Base-by-base conservation (phyloP, 2,888 invertebrate genomes). In the Cephonodes hylas region DNA sequence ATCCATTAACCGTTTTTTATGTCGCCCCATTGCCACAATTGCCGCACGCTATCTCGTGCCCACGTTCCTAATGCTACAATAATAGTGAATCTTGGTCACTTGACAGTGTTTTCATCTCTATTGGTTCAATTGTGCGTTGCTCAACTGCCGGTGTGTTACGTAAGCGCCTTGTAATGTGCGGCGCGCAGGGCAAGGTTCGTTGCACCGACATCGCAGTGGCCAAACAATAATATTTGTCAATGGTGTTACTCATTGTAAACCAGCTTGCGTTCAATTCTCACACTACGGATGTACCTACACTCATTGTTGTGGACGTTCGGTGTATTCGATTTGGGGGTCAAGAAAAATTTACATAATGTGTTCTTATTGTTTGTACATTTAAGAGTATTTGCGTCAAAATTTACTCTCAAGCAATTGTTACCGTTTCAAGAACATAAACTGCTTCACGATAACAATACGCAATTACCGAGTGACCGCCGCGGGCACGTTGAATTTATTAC, bases 41-140 rank as follows among this genome's bases (percentile, higher is more conserved):
- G 77, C 66, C 71, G 65, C 63, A 73, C 65, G 73, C 61, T 69
- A 72, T 25, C 48, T 53, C 2, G 31, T 18, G 18, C 15, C 22
- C 76, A 73, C 75, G 75, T 72, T 79, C 80, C 79, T 85, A 85
- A 85, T 85, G 79, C 76, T 76, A 77, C 81, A 84, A 84, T 84
- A 85, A 84, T 81, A 84, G 79, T 78, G 77, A 80, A 85, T 83
- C 81, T 78, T 76, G 79, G 72, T 82, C 81, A 84, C 83, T 86
- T 84, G 81, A 80, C 75, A 80, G 77, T 81, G 82, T 84, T 88
- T 86, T 83, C 82, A 78, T 84, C 82, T 88, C 85, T 84, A 89
- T 90, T 86, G 85, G 81, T 73, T 84, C 89, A 87, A 91, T 89
- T 89, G 88, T 85, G 81, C 83, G 84, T 87, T 86, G 85, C 84